These are phyloP conservation scores for Neodiprion virginianus DNA, from an alignment of 1,140 invertebrate genomes.

Conservation along the genomic window DNA sequence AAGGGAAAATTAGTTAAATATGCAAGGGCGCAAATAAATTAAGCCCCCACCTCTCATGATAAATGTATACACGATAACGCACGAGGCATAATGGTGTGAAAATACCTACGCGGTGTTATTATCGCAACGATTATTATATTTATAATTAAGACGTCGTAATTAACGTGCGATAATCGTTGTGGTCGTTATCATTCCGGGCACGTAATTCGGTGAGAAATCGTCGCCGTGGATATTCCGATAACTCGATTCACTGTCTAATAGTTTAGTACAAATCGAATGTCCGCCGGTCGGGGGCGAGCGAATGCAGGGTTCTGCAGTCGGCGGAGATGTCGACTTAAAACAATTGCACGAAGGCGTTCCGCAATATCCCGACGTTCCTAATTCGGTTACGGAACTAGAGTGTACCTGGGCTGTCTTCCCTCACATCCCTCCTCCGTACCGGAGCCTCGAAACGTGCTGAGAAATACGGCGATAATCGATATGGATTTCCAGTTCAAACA, in stretches of 20 bases:
- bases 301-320: slow-evolving; percentile 33
- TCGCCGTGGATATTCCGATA: slow-evolving; percentile 41
- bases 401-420: neutral
- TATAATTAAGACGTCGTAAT: neutral
- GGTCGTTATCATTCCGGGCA: neutral
- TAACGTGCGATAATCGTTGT: slow-evolving; percentile 1
- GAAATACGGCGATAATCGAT: slow-evolving; percentile 1
- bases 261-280: slow-evolving; percentile 63
- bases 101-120: too few relatives aligned
- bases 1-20: too few relatives aligned
- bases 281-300: slow-evolving; percentile 37
- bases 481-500: neutral
- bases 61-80: too few relatives aligned
- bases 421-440: too few relatives aligned
- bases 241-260: slow-evolving; percentile 54
- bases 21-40: too few relatives aligned
- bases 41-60: too few relatives aligned
- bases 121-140: too few relatives aligned
- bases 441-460: neutral
- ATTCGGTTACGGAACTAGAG: slow-evolving; percentile 57
- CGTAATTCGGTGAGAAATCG: slow-evolving; percentile 33
- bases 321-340: slow-evolving; percentile 62
- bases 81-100: too few relatives aligned
- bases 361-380: slow-evolving; percentile 63
- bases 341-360: slow-evolving; percentile 56